phyloP scores from a whole-genome alignment of 2,113 vertebrate species.

The Ascaphus truei region DNA sequence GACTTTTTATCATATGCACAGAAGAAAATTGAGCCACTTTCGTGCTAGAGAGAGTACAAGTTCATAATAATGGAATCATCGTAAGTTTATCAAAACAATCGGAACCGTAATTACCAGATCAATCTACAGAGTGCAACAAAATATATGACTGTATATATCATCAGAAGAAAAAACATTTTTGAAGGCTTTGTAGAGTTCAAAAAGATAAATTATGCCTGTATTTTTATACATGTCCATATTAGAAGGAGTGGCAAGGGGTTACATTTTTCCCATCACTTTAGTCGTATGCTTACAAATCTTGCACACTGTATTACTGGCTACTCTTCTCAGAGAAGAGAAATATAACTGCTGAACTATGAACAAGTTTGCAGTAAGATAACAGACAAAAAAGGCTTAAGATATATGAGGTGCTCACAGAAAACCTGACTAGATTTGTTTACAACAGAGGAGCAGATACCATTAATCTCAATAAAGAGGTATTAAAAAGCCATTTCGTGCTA shows the following conservation, averaged over 20 bases:
- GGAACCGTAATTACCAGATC: too few relatives aligned
- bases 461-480: slow-evolving; percentile 62
- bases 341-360: slow-evolving; percentile 64
- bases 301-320: slow-evolving; percentile 49
- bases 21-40: too few relatives aligned
- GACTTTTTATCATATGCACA: too few relatives aligned
- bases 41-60: too few relatives aligned
- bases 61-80: too few relatives aligned
- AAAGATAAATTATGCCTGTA: too few relatives aligned
- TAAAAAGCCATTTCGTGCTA: slow-evolving; percentile 53
- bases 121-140: too few relatives aligned
- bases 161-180: too few relatives aligned
- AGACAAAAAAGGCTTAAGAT: slow-evolving; percentile 69
- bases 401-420: slow-evolving; percentile 70
- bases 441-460: slow-evolving; percentile 60
- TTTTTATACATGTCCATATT: too few relatives aligned
- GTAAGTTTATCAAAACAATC: too few relatives aligned
- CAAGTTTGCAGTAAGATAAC: slow-evolving; percentile 63
- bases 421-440: slow-evolving; percentile 62
- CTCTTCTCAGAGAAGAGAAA: slow-evolving; percentile 62
- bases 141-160: too few relatives aligned
- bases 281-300: slow-evolving; percentile 42
- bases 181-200: too few relatives aligned
- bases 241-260: slow-evolving; percentile 57
- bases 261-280: slow-evolving; percentile 64